A percentile compares a stretch with the other conserved stretches of the same genome.
Conservation (phyloP, 64 coral and sea anemone genomes). For the Trachythela sp. region DNA sequence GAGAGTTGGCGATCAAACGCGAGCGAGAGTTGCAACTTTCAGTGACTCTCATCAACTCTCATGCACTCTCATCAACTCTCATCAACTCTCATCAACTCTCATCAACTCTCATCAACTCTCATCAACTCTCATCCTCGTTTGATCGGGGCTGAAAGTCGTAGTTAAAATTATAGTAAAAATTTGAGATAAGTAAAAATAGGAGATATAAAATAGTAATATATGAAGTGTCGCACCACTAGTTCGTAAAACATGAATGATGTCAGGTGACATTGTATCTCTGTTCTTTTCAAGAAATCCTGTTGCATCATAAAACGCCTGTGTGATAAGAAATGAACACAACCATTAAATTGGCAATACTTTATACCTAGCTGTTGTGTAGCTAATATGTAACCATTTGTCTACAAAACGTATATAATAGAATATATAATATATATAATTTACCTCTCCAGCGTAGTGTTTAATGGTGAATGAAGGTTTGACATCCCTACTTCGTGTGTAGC, state of each 20-base stretch:
- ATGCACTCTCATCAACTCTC: too few species aligned
- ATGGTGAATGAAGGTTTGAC: slow-evolving; percentile 71
- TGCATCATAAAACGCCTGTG: slow-evolving; percentile 85
- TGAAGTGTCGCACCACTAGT: slow-evolving; percentile 61
- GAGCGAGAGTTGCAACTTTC: too few species aligned
- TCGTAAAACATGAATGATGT: slow-evolving; percentile 69
- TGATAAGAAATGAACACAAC: not conserved
- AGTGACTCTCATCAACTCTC: too few species aligned
- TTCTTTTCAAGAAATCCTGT: slow-evolving; percentile 95
- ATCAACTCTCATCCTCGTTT: too few species aligned
- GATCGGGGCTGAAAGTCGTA: too few species aligned
- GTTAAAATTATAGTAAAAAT: too few species aligned
- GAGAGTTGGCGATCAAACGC: too few species aligned
- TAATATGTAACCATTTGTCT: not conserved
- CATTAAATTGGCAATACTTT: not conserved
- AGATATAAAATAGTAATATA: too few species aligned
- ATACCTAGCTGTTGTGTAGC: not conserved
- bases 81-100: too few species aligned
- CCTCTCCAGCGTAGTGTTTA: slow-evolving; percentile 77
- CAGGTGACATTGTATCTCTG: slow-evolving; percentile 80
- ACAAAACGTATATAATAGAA: not conserved
- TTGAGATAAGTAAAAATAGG: too few species aligned
- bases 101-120: too few species aligned
- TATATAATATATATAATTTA: not conserved
- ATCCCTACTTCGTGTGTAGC: slow-evolving; percentile 58